Evolutionary conservation across 2,888 invertebrate species (phyloP), one percentile per base, ranked within the genome.

Genomic region (Cerceris rybyensis): DNA sequence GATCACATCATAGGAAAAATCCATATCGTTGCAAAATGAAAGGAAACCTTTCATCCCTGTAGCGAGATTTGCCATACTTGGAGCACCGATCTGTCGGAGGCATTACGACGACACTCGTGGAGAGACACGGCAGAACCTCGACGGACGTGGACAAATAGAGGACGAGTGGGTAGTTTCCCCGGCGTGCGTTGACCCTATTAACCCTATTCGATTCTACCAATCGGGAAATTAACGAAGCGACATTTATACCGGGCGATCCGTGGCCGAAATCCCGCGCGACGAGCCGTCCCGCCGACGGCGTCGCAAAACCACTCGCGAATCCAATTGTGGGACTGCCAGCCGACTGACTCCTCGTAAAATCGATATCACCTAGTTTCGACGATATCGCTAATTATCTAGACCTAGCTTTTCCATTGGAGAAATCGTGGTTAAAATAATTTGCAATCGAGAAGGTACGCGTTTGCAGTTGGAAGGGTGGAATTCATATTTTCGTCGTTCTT

Each of bases 171-270:
- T 58, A 46, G 58, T 41, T 17, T 52, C 41, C 58, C 9, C 14
- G 52, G n/a, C 1, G 52, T 52, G n/a, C n/a, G 52, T 60, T 41
- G 50, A 60, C 50, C 41, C 60, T 61, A 52, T 64, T 52, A 64
- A 52, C 50, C 41, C 52, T 54, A 63, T 61, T 60, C 43, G 41
- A 16, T 43, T 39, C 43, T n/a, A 28, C 16, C 46, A 60, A 55
- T 76, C 60, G 65, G 70, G 78, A 28, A 28, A 80, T 77, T 83
- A 83, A 82, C 79, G 81, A 78, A 83, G 72, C 73, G 59, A 58
- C 61, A 75, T 78, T 78, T 74, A 76, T 77, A 78, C 70, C 58
- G 63, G 61, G 50, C 39, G 46, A 68, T 61, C 59, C 72, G 50
- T 65, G 67, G 39, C 7, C 59, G 16, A 65, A 16, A 64, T 28